These are phyloP conservation scores for Ectemnius continuus DNA, from an alignment of 2,888 invertebrate species.

Conservation along the genomic window DNA sequence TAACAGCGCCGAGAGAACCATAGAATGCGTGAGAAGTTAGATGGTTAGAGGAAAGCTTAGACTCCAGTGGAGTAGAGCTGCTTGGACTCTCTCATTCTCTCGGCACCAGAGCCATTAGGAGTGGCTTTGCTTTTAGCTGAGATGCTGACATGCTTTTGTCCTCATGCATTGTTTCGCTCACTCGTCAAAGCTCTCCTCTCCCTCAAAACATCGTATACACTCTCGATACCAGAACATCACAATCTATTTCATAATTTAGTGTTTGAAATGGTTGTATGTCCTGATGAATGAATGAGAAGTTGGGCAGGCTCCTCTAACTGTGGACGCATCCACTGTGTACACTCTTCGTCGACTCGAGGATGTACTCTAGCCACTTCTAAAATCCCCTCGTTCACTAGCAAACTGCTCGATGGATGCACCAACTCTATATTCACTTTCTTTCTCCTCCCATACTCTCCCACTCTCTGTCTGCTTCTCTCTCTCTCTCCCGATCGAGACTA, in stretches of 20 bases:
- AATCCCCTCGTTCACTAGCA: conserved; percentile 35
- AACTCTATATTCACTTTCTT: conserved; percentile 30
- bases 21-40: conserved; percentile 5
- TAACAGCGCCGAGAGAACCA: conserved; percentile 11
- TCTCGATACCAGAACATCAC: too few species aligned
- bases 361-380: conserved; percentile 15
- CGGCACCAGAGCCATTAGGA: conserved; percentile 22
- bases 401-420: conserved; percentile 25
- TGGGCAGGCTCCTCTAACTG: too few species aligned
- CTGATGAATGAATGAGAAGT: too few species aligned
- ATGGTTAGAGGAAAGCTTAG: neutral
- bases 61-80: conserved; percentile 3
- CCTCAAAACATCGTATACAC: too few species aligned
- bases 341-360: too few species aligned
- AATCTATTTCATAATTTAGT: too few species aligned
- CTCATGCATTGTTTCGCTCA: neutral
- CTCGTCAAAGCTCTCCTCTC: too few species aligned
- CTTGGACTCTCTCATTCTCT: conserved; percentile 13
- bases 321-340: too few species aligned
- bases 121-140: conserved; percentile 12
- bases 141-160: neutral
- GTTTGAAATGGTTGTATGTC: too few species aligned
- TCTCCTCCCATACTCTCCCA: conserved; percentile 22
- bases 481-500: conserved; percentile 27
- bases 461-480: too few species aligned